phyloP scores from a whole-genome alignment of 2,113 vertebrate species.

The Hippocampus guttulatus region DNA sequence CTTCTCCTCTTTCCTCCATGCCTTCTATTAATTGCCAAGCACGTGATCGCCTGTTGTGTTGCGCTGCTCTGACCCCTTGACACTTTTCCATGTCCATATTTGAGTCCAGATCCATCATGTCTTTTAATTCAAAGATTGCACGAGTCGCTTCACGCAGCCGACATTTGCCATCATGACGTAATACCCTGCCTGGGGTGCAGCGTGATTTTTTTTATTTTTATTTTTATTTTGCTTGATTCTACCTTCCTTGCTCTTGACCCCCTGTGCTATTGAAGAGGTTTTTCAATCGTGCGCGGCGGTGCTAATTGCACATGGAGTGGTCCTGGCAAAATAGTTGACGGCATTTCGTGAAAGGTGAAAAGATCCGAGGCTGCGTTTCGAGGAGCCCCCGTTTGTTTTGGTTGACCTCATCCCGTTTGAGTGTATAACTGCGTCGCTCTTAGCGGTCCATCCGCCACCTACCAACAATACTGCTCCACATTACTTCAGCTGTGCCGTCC shows the following conservation, averaged over 20 bases:
- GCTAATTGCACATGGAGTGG: constrained; percentile 75
- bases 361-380: constrained; percentile 66
- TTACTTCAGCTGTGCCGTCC: constrained; percentile 40
- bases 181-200: neutral
- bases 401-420: constrained; percentile 44
- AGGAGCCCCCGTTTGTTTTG: constrained; percentile 37
- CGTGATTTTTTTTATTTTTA: constrained; percentile 8
- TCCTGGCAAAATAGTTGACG: constrained; percentile 73
- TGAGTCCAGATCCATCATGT: constrained; percentile 31
- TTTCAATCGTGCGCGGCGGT: constrained; percentile 53
- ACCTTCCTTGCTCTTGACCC: constrained; percentile 13
- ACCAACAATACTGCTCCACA: constrained; percentile 2
- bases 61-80: neutral
- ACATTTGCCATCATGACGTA: constrained; percentile 11
- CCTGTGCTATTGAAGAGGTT: constrained; percentile 67
- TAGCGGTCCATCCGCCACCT: constrained; percentile 18
- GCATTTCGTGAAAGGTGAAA: constrained; percentile 65
- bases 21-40: constrained; percentile 15
- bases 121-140: neutral
- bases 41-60: constrained; percentile 12
- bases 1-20: constrained; percentile 12
- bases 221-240: constrained; percentile 6
- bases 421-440: constrained; percentile 50
- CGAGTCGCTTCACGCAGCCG: neutral
- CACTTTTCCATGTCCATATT: constrained; percentile 30